Percentiles rank a stretch among this genome's conserved stretches.
These are phyloP conservation scores for Agriopis marginaria DNA, from an alignment of 2,888 invertebrate genomes.

Conservation along the genomic window DNA sequence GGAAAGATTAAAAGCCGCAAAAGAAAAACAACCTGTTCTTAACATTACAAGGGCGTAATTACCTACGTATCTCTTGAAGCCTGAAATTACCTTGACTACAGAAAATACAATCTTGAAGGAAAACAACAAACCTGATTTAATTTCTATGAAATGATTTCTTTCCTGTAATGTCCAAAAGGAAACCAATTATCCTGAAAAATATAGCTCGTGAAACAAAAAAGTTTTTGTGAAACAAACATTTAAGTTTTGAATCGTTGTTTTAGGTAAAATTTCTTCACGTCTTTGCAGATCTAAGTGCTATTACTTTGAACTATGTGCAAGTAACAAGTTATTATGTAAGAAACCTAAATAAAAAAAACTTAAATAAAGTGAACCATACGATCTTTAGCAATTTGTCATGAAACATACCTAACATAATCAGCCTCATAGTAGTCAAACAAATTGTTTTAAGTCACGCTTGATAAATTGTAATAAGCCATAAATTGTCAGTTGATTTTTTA, in stretches of 20 bases:
- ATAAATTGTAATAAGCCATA: no score
- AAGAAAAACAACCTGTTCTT: not conserved
- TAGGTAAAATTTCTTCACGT: not conserved
- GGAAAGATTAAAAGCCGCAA: no score
- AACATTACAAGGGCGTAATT: not conserved
- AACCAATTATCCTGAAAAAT: slow-evolving; percentile 3
- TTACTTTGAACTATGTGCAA: no score
- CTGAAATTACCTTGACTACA: slow-evolving; percentile 15
- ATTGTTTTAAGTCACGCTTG: no score
- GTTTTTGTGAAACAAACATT: not conserved
- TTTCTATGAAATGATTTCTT: slow-evolving; percentile 15
- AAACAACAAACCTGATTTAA: slow-evolving; percentile 1
- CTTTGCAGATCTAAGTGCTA: not conserved
- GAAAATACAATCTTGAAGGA: slow-evolving; percentile 9
- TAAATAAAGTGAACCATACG: no score
- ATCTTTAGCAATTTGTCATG: no score
- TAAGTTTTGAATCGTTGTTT: not conserved
- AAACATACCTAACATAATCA: no score
- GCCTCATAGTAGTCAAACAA: no score
- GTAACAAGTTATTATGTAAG: no score
- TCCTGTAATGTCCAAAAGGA: slow-evolving; percentile 4
- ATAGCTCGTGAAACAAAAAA: slow-evolving; percentile 1
- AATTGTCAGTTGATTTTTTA: no score
- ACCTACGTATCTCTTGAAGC: slow-evolving; percentile 6
- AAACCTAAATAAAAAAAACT: no score